A percentile compares a stretch with the other conserved stretches of the same genome.
These are phyloP conservation scores for Anthophora plumipes DNA, from an alignment of 2,888 invertebrate species.

Conservation along the genomic window DNA sequence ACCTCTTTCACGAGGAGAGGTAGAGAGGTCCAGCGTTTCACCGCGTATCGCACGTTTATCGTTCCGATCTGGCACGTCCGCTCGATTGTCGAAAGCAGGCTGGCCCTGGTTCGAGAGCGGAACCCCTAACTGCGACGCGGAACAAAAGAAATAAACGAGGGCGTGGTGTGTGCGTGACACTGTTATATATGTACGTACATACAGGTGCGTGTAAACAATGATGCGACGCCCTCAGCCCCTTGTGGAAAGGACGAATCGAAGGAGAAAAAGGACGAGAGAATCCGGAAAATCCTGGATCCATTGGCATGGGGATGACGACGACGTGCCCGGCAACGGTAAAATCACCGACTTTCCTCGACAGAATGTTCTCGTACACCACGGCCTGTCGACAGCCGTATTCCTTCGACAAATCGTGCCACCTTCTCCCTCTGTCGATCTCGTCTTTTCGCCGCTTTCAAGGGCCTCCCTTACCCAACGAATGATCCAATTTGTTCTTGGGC, in stretches of 20 bases:
- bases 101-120: neutral
- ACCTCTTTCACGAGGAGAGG: slow-evolving; percentile 44
- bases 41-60: slow-evolving; percentile 59
- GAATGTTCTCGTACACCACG: slow-evolving; percentile 31
- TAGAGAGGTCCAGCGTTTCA: slow-evolving; percentile 3
- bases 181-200: slow-evolving; percentile 77
- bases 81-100: slow-evolving; percentile 57
- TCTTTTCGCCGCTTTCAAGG: slow-evolving; percentile 10
- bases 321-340: slow-evolving; percentile 72
- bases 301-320: slow-evolving; percentile 36
- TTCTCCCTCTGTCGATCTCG: slow-evolving; percentile 25
- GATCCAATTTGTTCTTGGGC: slow-evolving; percentile 69
- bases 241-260: slow-evolving; percentile 1
- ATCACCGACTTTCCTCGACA: slow-evolving; percentile 58
- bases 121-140: slow-evolving; percentile 81
- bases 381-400: slow-evolving; percentile 69
- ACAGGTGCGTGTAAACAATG: slow-evolving; percentile 79
- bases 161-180: slow-evolving; percentile 82
- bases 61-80: slow-evolving; percentile 63
- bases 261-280: slow-evolving; percentile 53
- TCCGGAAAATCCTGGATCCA: slow-evolving; percentile 66
- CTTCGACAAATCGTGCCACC: slow-evolving; percentile 69
- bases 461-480: slow-evolving; percentile 35
- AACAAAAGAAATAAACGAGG: slow-evolving; percentile 84
- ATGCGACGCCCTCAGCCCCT: slow-evolving; percentile 38